Evolutionary conservation across 1,140 invertebrate genomes (phyloP).

Genomic region (Asbolus verrucosus): DNA sequence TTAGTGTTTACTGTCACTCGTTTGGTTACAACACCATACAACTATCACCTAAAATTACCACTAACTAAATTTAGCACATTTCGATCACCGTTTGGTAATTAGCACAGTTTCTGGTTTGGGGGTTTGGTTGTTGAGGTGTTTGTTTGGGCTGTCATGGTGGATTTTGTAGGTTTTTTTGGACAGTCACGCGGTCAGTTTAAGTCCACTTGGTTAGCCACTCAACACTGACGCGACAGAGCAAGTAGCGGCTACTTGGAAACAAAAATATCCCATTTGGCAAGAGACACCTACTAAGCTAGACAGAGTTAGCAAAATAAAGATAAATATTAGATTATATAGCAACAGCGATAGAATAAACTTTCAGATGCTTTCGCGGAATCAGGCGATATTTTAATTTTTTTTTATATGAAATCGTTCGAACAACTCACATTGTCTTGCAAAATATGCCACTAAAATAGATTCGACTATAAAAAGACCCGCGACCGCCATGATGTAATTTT

Average conservation of each 20-base stretch:
- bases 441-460: conserved; percentile 1
- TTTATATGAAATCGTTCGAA: background rate
- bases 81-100: conserved; percentile 11
- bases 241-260: conserved; percentile 59
- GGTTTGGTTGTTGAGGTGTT: conserved; percentile 14
- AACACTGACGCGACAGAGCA: conserved; percentile 54
- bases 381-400: conserved; percentile 1
- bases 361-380: conserved; percentile 22
- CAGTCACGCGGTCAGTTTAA: conserved; percentile 48
- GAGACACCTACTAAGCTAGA: conserved; percentile 60
- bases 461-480: background rate
- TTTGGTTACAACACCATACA: conserved; percentile 14
- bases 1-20: conserved; percentile 50
- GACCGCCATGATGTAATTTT: conserved; percentile 9
- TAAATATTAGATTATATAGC: conserved; percentile 53
- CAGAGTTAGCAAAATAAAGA: conserved; percentile 59
- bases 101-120: conserved; percentile 8
- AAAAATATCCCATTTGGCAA: conserved; percentile 65
- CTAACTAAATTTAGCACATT: conserved; percentile 30
- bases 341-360: conserved; percentile 38
- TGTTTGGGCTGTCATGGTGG: conserved; percentile 25
- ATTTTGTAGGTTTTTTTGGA: conserved; percentile 44
- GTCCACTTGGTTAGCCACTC: conserved; percentile 58
- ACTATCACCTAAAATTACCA: background rate
- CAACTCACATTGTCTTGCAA: conserved; percentile 13